A percentile compares a stretch with the other conserved stretches of the same genome.
phyloP scores from a whole-genome alignment of 2,888 invertebrate genomes.

The Erebia epiphron region DNA sequence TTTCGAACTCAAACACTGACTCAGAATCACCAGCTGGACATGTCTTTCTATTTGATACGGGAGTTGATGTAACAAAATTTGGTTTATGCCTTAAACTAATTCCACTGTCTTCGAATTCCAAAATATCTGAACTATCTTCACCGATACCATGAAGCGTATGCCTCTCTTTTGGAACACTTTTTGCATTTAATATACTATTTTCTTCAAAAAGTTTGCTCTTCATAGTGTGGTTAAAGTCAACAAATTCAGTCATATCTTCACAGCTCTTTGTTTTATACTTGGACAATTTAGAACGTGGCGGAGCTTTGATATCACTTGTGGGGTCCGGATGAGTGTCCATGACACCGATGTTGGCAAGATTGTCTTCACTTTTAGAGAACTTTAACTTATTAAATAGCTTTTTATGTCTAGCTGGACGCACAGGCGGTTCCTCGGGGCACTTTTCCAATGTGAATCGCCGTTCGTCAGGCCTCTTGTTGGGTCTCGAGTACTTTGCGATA shows the following conservation, averaged over 20 bases:
- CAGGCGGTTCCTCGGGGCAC: conserved; percentile 56
- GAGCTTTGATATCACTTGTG: conserved; percentile 48
- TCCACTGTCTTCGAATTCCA: conserved; percentile 63
- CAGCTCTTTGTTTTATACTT: conserved; percentile 74
- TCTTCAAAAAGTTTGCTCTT: conserved; percentile 71
- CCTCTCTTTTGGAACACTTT: conserved; percentile 50
- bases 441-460: conserved; percentile 55
- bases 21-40: conserved; percentile 62
- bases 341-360: conserved; percentile 61
- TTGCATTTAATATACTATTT: conserved; percentile 72
- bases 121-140: conserved; percentile 57
- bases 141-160: conserved; percentile 63
- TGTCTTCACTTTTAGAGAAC: conserved; percentile 73
- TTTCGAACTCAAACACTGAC: conserved; percentile 65
- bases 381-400: conserved; percentile 54
- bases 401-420: conserved; percentile 63
- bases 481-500: conserved; percentile 79
- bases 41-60: conserved; percentile 66
- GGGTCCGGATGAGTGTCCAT: conserved; percentile 64
- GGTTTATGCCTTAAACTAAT: conserved; percentile 58
- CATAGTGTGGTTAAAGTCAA: conserved; percentile 62
- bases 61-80: conserved; percentile 69
- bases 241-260: conserved; percentile 71
- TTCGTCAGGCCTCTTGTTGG: conserved; percentile 66
- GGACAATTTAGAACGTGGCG: conserved; percentile 52